These are phyloP conservation scores for Epinotia ramella DNA, from an alignment of 2,888 invertebrate species.

Conservation along the genomic window DNA sequence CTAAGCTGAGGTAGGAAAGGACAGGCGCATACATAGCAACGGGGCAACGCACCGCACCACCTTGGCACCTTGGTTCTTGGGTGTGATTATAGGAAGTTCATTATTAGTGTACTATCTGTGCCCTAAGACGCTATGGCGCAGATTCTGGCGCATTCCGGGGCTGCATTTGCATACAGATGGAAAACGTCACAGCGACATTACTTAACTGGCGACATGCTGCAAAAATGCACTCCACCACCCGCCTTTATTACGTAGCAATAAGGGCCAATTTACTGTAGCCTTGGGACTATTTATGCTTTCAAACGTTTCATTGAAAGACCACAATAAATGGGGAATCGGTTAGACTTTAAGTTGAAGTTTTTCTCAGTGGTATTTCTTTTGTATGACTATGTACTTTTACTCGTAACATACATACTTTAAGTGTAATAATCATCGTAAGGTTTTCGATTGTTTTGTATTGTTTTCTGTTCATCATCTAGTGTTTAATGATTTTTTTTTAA, in stretches of 20 bases:
- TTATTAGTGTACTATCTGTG: constrained; percentile 3
- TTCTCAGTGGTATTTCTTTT: not conserved
- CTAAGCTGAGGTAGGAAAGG: no score
- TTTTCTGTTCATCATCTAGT: no score
- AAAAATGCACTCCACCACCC: constrained; percentile 52
- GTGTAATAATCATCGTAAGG: no score
- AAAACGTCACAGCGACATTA: constrained; percentile 72
- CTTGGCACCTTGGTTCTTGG: no score
- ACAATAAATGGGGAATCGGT: constrained; percentile 17
- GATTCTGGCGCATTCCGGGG: constrained; percentile 46
- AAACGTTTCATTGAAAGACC: constrained; percentile 4
- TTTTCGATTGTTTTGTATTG: no score
- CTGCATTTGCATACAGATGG: constrained; percentile 80
- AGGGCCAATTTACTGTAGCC: constrained; percentile 37
- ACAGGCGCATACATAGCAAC: no score
- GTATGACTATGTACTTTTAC: not conserved
- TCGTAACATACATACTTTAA: no score
- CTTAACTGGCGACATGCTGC: constrained; percentile 62
- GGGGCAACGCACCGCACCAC: no score
- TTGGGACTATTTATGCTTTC: constrained; percentile 13
- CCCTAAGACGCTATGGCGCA: not conserved
- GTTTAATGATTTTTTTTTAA: no score
- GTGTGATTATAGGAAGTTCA: not conserved
- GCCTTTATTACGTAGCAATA: constrained; percentile 45
- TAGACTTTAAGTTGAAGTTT: not conserved